Evolutionary conservation across 2,797 vertebrate species (phyloP).

Genomic region (Sebastolobus alascanus): DNA sequence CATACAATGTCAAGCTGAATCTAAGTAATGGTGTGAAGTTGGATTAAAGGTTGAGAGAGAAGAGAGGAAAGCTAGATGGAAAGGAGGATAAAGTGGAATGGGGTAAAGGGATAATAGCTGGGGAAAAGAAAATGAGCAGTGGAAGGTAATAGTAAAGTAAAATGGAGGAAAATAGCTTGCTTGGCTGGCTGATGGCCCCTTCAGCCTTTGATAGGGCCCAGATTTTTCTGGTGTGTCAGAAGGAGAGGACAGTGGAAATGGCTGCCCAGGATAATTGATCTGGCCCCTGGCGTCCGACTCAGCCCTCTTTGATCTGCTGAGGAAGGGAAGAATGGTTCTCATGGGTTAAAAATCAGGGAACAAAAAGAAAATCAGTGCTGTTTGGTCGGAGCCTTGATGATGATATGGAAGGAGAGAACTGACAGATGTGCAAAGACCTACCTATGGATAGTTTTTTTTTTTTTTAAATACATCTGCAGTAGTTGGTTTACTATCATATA

Average conservation of each 20-base stretch:
- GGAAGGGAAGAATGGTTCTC: slow-evolving; percentile 70
- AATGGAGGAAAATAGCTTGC: slow-evolving; percentile 68
- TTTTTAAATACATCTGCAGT: neutral
- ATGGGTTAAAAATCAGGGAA: slow-evolving; percentile 63
- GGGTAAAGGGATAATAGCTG: slow-evolving; percentile 62
- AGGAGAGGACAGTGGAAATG: slow-evolving; percentile 78
- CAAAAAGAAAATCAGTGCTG: slow-evolving; percentile 40
- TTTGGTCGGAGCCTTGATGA: slow-evolving; percentile 45
- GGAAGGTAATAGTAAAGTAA: slow-evolving; percentile 59
- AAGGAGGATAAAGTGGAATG: slow-evolving; percentile 37
- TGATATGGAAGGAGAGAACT: slow-evolving; percentile 37
- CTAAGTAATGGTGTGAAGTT: slow-evolving; percentile 37
- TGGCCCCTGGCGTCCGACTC: slow-evolving; percentile 74
- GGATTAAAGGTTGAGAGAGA: slow-evolving; percentile 52
- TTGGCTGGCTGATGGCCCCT: slow-evolving; percentile 67
- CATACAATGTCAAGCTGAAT: slow-evolving; percentile 35
- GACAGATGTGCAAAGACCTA: slow-evolving; percentile 37
- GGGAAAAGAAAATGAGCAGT: slow-evolving; percentile 67
- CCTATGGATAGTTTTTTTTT: neutral
- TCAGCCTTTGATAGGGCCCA: slow-evolving; percentile 74
- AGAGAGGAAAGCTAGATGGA: slow-evolving; percentile 30
- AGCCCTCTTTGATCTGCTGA: slow-evolving; percentile 77
- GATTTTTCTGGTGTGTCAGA: slow-evolving; percentile 74
- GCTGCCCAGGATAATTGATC: slow-evolving; percentile 80
- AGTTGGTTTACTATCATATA: slow-evolving; percentile 7